Conservation (phyloP, 1,140 invertebrate species). For the Trichogramma pretiosum region DNA sequence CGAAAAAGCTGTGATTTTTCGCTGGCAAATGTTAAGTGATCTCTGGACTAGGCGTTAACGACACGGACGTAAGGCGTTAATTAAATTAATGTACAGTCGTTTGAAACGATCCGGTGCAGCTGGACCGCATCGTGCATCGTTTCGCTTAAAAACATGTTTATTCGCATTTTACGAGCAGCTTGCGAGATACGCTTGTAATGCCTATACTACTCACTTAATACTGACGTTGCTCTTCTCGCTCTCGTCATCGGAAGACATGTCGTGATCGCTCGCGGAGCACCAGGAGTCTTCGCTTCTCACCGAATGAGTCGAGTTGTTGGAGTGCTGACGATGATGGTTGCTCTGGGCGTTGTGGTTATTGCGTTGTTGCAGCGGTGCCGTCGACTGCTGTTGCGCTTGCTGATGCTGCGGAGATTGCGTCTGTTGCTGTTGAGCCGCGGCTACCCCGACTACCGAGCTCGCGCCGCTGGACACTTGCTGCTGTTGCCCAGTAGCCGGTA, state of each 20-base stretch:
- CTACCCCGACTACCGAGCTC: background rate
- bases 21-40: background rate
- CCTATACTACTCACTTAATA: constrained; percentile 46
- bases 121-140: too few relatives aligned
- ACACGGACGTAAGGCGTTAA: background rate
- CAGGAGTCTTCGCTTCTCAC: constrained; percentile 50
- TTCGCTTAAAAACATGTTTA: too few relatives aligned
- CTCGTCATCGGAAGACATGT: constrained; percentile 54
- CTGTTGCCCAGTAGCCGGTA: constrained; percentile 27
- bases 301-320: constrained; percentile 43
- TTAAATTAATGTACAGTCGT: background rate
- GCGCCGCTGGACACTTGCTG: constrained; percentile 15
- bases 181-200: too few relatives aligned
- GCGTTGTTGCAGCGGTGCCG: background rate
- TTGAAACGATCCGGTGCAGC: too few relatives aligned
- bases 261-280: constrained; percentile 55
- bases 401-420: background rate
- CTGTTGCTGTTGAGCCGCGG: background rate
- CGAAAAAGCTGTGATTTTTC: background rate
- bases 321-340: constrained; percentile 29
- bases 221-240: constrained; percentile 51
- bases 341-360: background rate
- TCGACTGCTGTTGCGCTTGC: background rate
- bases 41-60: too few relatives aligned
- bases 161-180: too few relatives aligned